Evolutionary conservation across 2,113 vertebrate species (phyloP).

Genomic region (Hydropotes inermis): DNA sequence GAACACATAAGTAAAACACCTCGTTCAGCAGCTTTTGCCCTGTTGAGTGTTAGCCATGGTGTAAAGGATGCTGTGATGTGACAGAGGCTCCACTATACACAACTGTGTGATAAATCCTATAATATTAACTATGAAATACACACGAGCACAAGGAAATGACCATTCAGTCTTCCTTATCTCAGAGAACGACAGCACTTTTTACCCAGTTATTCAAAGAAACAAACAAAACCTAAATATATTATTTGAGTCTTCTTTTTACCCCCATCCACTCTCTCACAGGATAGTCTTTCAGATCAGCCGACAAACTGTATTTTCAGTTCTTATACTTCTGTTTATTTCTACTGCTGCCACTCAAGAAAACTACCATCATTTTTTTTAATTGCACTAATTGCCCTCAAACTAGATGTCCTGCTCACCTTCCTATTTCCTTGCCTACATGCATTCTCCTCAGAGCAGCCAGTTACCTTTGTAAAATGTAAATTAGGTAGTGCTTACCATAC

Average conservation of each 20-base stretch:
- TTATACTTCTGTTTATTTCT: background rate
- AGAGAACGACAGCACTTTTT: background rate
- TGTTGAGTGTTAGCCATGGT: background rate
- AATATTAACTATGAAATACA: background rate
- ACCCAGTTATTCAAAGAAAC: background rate
- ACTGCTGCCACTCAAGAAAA: background rate
- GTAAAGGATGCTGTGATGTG: background rate
- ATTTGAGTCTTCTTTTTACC: background rate
- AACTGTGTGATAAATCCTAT: background rate
- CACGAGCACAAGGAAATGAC: background rate
- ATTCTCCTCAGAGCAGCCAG: background rate
- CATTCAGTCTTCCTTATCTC: background rate
- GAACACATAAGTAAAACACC: background rate
- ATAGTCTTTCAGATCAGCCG: background rate
- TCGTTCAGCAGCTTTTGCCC: background rate
- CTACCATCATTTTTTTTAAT: background rate
- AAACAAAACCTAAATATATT: background rate
- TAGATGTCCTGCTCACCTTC: background rate
- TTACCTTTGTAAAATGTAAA: background rate
- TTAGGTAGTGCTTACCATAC: background rate
- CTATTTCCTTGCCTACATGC: background rate
- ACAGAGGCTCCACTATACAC: fast-evolving
- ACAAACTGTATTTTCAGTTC: background rate
- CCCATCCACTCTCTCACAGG: fast-evolving
- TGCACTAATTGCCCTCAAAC: background rate